Base-by-base conservation (phyloP, 1,140 invertebrate species). In the Brevipalpus yothersi region DNA sequence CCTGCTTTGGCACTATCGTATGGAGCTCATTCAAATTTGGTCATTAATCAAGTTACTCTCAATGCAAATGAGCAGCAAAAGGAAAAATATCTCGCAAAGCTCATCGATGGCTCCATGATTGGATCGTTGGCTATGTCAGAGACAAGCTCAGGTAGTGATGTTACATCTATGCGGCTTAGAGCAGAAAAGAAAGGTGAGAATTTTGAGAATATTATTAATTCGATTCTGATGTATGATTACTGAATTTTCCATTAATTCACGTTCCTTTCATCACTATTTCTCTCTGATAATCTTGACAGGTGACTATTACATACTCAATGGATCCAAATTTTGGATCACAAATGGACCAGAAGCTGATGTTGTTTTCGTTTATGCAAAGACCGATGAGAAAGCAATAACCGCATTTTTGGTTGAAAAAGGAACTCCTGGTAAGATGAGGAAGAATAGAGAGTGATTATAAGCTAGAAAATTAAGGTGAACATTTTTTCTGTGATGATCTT, bases 291-390 rank as follows among this genome's bases (percentile, higher is more conserved):
- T 17, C 21, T 17, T 17, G n/a, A n/a, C n/a, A 51, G 49, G 49
- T 1, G 89, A 95, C 69, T 79, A 89, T 70, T 98, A 94, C 71
- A 68, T 97, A 13, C 73, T 99, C 0, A 98, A 98, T 72, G 94
- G 94, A 51, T 88, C 75, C 61, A 99, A 99, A 73, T 98, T 98
- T 72, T 99, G 94, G 94, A 98, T 99, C 55, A 99, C 94, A 0
- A 99, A 99, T 74, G 93, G n/a, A n/a, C n/a, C n/a, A n/a, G n/a
- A n/a, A n/a, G 92, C 93, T 41, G 91, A 99, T 71, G 81, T 87
- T n/a, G 69, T 96, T 53, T 80, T 99, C 63, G 89, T 99, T n/a
- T 99, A 99, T 73, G 94, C 92, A 1, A 90, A 82, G 75, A 98
- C 93, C 0, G 76, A 90, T 68, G 84, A 93, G 66, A 90, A 95